Conservation (phyloP, 2,113 vertebrate genomes). For the Mesitornis unicolor region DNA sequence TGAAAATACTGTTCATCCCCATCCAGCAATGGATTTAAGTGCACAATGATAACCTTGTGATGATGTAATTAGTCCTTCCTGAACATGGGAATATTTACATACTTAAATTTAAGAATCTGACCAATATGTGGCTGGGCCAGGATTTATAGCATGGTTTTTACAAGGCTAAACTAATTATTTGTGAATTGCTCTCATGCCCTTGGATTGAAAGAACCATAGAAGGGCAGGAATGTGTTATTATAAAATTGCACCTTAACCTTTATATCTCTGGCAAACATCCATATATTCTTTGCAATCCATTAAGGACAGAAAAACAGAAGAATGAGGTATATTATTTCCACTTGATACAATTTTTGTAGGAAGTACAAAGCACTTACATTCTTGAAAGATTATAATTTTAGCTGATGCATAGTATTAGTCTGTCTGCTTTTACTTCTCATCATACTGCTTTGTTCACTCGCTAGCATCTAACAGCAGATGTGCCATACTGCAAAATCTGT, state of each 20-base stretch:
- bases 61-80: neutral
- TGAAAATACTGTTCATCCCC: neutral
- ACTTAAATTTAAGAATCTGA: conserved; percentile 18
- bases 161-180: conserved; percentile 59
- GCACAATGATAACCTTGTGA: neutral
- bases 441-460: neutral
- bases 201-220: conserved; percentile 33
- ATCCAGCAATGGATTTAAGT: neutral
- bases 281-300: conserved; percentile 41
- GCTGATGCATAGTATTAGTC: neutral
- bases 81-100: conserved; percentile 25
- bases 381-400: conserved; percentile 18
- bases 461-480: neutral
- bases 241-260: conserved; percentile 58
- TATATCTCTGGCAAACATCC: conserved; percentile 52
- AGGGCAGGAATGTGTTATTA: conserved; percentile 53
- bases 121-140: neutral
- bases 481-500: neutral
- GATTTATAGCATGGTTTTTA: conserved; percentile 16
- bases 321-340: conserved; percentile 37
- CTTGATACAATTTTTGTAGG: conserved; percentile 7
- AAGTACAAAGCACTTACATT: conserved; percentile 6
- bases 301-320: conserved; percentile 41
- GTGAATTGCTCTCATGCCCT: conserved; percentile 50
- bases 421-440: neutral